A percentile compares a stretch with the other conserved stretches of the same genome.
phyloP scores from a whole-genome alignment of 2,113 vertebrate genomes.

The Sterrhoptilus dennistouni region DNA sequence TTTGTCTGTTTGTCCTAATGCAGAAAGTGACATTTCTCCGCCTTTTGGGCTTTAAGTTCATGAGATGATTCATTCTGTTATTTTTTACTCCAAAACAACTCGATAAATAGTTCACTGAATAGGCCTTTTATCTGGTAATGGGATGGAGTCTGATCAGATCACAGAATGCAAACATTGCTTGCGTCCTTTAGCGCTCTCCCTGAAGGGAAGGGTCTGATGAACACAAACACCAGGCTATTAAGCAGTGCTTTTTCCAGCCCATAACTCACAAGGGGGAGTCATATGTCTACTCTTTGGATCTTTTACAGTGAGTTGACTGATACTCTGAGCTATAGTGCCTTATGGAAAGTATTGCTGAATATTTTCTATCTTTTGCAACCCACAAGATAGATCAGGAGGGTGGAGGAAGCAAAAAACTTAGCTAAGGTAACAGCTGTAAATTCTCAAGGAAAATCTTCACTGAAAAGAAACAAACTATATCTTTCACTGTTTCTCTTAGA shows the following conservation, averaged over 20 bases:
- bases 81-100: background rate
- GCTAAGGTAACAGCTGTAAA: background rate
- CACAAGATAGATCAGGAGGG: background rate
- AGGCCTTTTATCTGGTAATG: background rate
- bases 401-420: background rate
- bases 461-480: background rate
- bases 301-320: background rate
- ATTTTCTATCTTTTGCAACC: background rate
- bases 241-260: background rate
- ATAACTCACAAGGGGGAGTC: slow-evolving; percentile 55
- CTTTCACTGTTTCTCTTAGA: background rate
- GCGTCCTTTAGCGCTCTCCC: background rate
- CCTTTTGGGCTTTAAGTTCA: background rate
- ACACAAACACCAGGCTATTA: background rate
- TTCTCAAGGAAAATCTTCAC: background rate
- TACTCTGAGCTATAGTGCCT: background rate
- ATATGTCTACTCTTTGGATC: slow-evolving; percentile 34
- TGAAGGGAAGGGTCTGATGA: background rate
- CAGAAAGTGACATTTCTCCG: background rate
- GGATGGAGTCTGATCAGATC: slow-evolving; percentile 3
- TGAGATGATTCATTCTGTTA: background rate
- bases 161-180: background rate
- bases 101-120: background rate
- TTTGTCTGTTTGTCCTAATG: background rate
- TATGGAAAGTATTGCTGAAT: background rate